phyloP scores from a whole-genome alignment of 2,113 vertebrate species.

The Hystrix cristata region DNA sequence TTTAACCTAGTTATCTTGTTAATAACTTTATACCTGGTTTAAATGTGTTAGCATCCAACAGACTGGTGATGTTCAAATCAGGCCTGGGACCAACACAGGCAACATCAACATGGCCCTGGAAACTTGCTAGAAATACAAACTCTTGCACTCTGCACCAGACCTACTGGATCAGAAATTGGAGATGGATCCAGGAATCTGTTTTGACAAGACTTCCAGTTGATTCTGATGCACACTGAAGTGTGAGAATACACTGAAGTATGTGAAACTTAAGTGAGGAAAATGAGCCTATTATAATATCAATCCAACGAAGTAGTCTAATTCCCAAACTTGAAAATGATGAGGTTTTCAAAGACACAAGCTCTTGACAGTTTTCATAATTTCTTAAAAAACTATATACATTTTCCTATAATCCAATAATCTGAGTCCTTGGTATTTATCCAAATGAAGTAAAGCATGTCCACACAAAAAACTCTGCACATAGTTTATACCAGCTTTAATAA shows the following conservation, averaged over 20 bases:
- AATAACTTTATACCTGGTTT: neutral
- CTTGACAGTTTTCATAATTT: neutral
- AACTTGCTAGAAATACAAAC: conserved; percentile 8
- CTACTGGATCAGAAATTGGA: neutral
- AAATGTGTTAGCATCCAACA: neutral
- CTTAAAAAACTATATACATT: neutral
- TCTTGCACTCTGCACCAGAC: neutral
- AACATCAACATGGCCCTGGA: neutral
- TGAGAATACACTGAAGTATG: neutral
- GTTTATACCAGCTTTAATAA: neutral
- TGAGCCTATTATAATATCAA: neutral
- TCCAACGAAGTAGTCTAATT: neutral
- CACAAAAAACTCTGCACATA: neutral
- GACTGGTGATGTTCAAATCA: neutral
- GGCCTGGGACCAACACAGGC: too few relatives aligned
- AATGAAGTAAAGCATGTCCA: neutral
- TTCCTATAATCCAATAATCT: neutral
- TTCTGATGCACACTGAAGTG: neutral
- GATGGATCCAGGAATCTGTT: neutral
- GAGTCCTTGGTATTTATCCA: neutral
- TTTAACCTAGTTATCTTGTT: neutral
- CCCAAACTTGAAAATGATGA: neutral
- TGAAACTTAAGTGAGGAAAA: neutral
- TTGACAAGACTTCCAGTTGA: neutral
- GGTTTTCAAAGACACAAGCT: neutral